Evolutionary conservation across 2,888 invertebrate species (phyloP).

Genomic region (Temnothorax ravouxi): DNA sequence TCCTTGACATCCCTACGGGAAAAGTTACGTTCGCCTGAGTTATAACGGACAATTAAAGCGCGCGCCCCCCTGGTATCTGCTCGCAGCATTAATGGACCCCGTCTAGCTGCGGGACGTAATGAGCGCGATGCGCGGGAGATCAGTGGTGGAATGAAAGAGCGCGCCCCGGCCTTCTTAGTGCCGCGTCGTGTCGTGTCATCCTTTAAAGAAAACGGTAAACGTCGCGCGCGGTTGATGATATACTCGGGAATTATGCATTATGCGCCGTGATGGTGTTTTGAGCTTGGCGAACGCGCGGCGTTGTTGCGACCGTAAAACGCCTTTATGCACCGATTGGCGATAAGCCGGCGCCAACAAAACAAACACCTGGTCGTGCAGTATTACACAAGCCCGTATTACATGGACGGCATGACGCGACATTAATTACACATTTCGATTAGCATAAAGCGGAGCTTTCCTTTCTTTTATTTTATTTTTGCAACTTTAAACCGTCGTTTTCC

Average conservation of each 20-base stretch:
- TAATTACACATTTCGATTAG: constrained; percentile 43
- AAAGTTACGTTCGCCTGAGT: constrained; percentile 74
- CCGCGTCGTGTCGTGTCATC: constrained; percentile 37
- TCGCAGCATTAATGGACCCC: constrained; percentile 72
- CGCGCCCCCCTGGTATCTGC: constrained; percentile 65
- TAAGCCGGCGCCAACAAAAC: constrained; percentile 39
- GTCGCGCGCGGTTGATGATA: constrained; percentile 59
- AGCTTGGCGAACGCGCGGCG: background rate
- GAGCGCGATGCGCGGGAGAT: constrained; percentile 65
- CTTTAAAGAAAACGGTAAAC: constrained; percentile 62
- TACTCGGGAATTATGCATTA: constrained; percentile 70
- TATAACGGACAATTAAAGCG: constrained; percentile 77
- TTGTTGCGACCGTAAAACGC: constrained; percentile 26
- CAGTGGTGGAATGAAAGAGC: constrained; percentile 65
- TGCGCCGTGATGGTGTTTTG: constrained; percentile 22
- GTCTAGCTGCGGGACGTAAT: constrained; percentile 57
- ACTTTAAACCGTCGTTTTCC: background rate
- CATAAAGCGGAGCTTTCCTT: background rate
- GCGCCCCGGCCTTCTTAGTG: constrained; percentile 41
- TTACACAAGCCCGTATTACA: constrained; percentile 1
- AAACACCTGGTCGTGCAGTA: constrained; percentile 24
- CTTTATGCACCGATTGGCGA: constrained; percentile 50
- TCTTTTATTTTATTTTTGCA: background rate
- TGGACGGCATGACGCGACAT: background rate
- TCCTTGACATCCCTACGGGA: constrained; percentile 57